Percentiles rank a stretch among this genome's conserved stretches.
phyloP scores from a whole-genome alignment of 2,888 invertebrate species.

The Oegoconia quadripuncta region DNA sequence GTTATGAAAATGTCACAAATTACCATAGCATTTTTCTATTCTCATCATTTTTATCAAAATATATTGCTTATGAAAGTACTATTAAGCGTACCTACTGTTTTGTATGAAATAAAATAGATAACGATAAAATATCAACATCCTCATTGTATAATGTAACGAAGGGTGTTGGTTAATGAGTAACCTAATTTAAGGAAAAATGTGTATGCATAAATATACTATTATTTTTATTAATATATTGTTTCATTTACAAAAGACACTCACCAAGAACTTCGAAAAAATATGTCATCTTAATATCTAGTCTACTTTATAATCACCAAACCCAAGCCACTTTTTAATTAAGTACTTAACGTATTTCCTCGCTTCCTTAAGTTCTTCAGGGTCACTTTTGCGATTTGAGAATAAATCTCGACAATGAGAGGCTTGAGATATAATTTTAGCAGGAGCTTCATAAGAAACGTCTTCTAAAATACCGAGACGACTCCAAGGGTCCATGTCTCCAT shows the following conservation, averaged over 20 bases:
- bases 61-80: background rate
- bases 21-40: slow-evolving; percentile 12
- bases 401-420: slow-evolving; percentile 58
- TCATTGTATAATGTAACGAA: slow-evolving; percentile 52
- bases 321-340: slow-evolving; percentile 60
- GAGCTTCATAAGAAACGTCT: slow-evolving; percentile 57
- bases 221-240: slow-evolving; percentile 43
- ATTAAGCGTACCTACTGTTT: background rate
- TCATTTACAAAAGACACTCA: slow-evolving; percentile 14
- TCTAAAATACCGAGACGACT: slow-evolving; percentile 70
- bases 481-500: slow-evolving; percentile 81
- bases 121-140: slow-evolving; percentile 54
- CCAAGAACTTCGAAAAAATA: background rate
- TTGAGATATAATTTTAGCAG: slow-evolving; percentile 49
- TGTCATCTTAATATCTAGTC: background rate
- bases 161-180: slow-evolving; percentile 74
- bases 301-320: slow-evolving; percentile 31
- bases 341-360: slow-evolving; percentile 51
- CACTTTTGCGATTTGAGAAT: slow-evolving; percentile 39
- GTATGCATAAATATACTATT: slow-evolving; percentile 65
- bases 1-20: slow-evolving; percentile 5
- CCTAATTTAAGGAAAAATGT: slow-evolving; percentile 64
- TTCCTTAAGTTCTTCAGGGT: slow-evolving; percentile 55
- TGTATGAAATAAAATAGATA: slow-evolving; percentile 1
- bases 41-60: background rate